Evolutionary conservation across 2,113 vertebrate species (phyloP).

Genomic region (Gymnocephalus cernua): DNA sequence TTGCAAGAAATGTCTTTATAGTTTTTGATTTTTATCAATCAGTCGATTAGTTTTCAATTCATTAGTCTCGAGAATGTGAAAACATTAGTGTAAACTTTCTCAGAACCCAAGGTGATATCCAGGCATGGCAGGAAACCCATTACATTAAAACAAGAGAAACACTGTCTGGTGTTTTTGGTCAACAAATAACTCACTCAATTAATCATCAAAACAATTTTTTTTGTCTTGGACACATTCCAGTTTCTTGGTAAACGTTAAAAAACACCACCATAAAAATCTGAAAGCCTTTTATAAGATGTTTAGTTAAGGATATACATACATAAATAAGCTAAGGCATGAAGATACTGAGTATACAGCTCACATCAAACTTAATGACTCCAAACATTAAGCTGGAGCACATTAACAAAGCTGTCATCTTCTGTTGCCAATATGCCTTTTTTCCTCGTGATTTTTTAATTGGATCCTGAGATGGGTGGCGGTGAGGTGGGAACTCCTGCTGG

Average conservation of each 20-base stretch:
- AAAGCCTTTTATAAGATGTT: neutral
- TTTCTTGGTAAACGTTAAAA: neutral
- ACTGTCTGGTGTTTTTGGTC: neutral
- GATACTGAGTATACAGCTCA: constrained; percentile 2
- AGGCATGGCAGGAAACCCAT: no score
- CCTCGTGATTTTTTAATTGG: constrained; percentile 56
- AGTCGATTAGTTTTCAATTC: neutral
- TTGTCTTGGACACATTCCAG: neutral
- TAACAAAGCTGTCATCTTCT: constrained; percentile 38
- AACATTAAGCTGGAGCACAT: constrained; percentile 37
- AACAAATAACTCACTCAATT: neutral
- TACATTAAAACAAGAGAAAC: neutral
- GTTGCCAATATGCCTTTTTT: constrained; percentile 32
- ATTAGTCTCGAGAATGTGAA: neutral
- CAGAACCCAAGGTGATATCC: neutral
- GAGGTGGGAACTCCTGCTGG: constrained; percentile 59
- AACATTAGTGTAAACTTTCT: neutral
- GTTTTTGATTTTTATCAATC: neutral
- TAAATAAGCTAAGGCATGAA: neutral
- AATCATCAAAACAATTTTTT: neutral
- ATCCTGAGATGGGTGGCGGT: constrained; percentile 45
- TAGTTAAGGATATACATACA: neutral
- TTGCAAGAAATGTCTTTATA: neutral
- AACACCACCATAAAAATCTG: neutral
- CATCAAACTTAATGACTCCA: constrained; percentile 10